Percentiles rank a stretch among this genome's conserved stretches.
These are phyloP conservation scores for Cataglyphis altisquamis DNA, from an alignment of 2,888 invertebrate species.

Conservation along the genomic window DNA sequence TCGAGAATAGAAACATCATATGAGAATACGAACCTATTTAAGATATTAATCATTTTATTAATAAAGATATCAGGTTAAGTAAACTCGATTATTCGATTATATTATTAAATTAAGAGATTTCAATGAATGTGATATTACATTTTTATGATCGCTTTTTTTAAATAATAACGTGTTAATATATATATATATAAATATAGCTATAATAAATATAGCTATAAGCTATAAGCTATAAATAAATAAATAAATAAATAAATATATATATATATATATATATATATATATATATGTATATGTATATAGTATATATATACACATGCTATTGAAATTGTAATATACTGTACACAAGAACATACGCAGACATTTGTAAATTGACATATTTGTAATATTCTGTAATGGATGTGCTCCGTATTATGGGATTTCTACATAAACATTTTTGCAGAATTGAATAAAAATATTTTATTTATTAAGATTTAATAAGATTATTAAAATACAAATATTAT, in stretches of 20 bases:
- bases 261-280: too few species aligned
- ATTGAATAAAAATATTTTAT: neutral
- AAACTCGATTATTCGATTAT: constrained; percentile 57
- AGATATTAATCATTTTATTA: constrained; percentile 71
- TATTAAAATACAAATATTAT: neutral
- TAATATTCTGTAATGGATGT: neutral
- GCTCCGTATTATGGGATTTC: neutral
- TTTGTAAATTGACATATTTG: neutral
- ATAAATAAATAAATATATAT: too few species aligned
- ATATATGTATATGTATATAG: too few species aligned
- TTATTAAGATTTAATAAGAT: neutral
- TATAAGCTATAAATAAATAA: too few species aligned
- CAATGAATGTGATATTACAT: neutral
- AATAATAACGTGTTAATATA: neutral
- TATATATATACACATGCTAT: neutral
- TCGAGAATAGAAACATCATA: constrained; percentile 17
- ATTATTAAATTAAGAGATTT: constrained; percentile 42
- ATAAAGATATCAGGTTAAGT: constrained; percentile 66
- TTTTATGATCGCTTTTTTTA: neutral
- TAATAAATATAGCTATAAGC: too few species aligned
- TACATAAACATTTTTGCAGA: neutral
- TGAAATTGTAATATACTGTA: neutral
- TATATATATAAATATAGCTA: too few species aligned
- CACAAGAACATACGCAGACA: neutral
- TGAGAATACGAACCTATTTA: constrained; percentile 50